Base-by-base conservation (phyloP, 2,797 vertebrate genomes). In the Okamejei kenojei region DNA sequence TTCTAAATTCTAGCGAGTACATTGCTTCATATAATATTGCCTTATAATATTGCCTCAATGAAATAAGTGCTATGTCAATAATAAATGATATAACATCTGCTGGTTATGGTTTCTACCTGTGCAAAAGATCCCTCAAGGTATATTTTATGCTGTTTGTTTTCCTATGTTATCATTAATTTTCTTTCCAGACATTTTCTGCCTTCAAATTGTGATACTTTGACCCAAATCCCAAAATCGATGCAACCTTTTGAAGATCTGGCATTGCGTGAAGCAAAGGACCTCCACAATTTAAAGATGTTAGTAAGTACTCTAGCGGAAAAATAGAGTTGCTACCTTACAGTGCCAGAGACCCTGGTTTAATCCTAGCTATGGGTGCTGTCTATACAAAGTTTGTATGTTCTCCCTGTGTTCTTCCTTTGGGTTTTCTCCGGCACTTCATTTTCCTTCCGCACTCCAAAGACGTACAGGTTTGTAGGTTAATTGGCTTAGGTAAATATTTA, bases 71-170 rank as follows among this genome's bases (percentile, higher is more conserved):
- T 35, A 35, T 92, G 26, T 32, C 23, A 74, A 23, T n/a, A 92
- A 35, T 45, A 54, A 9, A 23, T 54, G 13, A 74, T 74, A 19
- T 10, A 54, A 54, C 71, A n/a, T 74, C 32, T n/a, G n/a, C 45
- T 76, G 23, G 6, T 92, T 76, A 58, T 76, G 73, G 26, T 23
- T 76, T n/a, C 38, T 54, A n/a, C 21, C 19, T 29, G 21, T 26
- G 26, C 17, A 15, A 73, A 54, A 92, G 71, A 45, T 92, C 17
- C 45, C 63, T 68, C 32, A 7, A 68, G 17, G 68, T 58, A 61
- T 88, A 68, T 92, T 92, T 91, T 92, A n/a, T 92, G 26, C 17
- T 63, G 10, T 26, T 35, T 88, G 15, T 65, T 88, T 68, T 23
- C 29, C 23, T 73, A 91, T 29, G 6, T 54, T 92, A 29, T 76